Percentiles rank a stretch among this genome's conserved stretches.
phyloP scores from a whole-genome alignment of 2,888 invertebrate species.

The Aphodius sticticus region DNA sequence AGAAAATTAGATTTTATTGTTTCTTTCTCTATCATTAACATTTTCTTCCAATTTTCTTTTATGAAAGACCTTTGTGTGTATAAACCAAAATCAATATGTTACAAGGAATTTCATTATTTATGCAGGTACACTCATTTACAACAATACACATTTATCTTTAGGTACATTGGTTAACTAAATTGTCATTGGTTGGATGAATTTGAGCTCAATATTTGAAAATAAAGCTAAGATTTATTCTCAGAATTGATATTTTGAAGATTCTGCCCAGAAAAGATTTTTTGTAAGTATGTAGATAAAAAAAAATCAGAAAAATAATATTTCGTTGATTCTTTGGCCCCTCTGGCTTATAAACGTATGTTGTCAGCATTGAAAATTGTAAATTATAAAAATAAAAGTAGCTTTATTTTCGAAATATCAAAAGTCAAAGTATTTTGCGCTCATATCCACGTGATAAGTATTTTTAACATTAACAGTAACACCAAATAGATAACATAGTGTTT shows the following conservation, averaged over 20 bases:
- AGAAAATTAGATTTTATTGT: too few relatives aligned
- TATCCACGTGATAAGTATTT: not conserved
- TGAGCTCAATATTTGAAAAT: not conserved
- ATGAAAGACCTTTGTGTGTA: not conserved
- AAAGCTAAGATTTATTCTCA: not conserved
- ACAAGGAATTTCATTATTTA: not conserved
- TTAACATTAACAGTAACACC: not conserved
- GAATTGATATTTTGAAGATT: too few relatives aligned
- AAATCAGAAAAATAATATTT: not conserved
- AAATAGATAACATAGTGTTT: not conserved
- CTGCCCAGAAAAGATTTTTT: not conserved
- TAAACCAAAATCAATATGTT: not conserved
- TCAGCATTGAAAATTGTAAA: not conserved
- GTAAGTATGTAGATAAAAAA: not conserved
- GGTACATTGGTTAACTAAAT: not conserved
- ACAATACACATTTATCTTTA: not conserved
- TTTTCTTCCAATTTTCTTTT: too few relatives aligned
- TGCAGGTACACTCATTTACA: not conserved
- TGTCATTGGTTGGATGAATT: not conserved
- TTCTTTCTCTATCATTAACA: too few relatives aligned
- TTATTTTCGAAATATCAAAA: not conserved
- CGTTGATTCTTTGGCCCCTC: not conserved
- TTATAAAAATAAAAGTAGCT: not conserved
- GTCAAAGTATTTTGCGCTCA: not conserved
- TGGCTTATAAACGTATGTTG: not conserved